phyloP scores from a whole-genome alignment of 1,140 invertebrate species.

The Diploscapter pachys region DNA sequence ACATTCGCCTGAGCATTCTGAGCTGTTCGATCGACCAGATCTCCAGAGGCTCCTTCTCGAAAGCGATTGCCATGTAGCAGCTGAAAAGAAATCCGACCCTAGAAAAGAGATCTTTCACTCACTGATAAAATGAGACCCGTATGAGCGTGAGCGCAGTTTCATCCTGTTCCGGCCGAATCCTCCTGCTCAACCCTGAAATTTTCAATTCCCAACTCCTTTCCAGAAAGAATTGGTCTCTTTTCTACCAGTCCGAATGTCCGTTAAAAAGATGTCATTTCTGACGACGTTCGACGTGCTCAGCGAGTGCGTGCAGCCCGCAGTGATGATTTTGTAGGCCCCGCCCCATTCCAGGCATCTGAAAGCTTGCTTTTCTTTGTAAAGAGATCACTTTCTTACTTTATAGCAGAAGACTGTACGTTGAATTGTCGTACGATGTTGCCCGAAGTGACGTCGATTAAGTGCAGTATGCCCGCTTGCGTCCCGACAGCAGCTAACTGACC shows the following conservation, averaged over 20 bases:
- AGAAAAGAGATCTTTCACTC: slow-evolving; percentile 18
- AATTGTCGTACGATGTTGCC: slow-evolving; percentile 36
- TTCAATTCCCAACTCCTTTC: background rate
- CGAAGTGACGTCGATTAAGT: slow-evolving; percentile 35
- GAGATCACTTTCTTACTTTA: slow-evolving; percentile 19
- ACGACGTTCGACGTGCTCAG: slow-evolving; percentile 38
- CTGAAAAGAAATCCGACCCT: slow-evolving; percentile 35
- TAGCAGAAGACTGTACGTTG: slow-evolving; percentile 35
- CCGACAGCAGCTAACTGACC: slow-evolving; percentile 25
- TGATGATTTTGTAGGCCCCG: slow-evolving; percentile 31
- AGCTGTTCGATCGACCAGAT: slow-evolving; percentile 54
- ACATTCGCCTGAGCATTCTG: slow-evolving; percentile 53
- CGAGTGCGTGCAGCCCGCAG: slow-evolving; percentile 35
- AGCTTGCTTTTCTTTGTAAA: slow-evolving; percentile 4
- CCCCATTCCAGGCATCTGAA: slow-evolving; percentile 41
- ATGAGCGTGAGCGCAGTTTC: slow-evolving; percentile 51
- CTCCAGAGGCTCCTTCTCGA: slow-evolving; percentile 53
- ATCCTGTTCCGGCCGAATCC: slow-evolving; percentile 51
- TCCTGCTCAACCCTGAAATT: slow-evolving; percentile 28
- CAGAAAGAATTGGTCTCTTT: background rate
- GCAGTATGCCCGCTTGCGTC: slow-evolving; percentile 30
- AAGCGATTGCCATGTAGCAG: slow-evolving; percentile 54
- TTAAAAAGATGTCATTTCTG: slow-evolving; percentile 39
- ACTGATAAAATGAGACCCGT: slow-evolving; percentile 55
- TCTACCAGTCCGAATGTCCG: slow-evolving; percentile 36